phyloP scores from a whole-genome alignment of 2,113 vertebrate genomes.

The Nibea coibor region DNA sequence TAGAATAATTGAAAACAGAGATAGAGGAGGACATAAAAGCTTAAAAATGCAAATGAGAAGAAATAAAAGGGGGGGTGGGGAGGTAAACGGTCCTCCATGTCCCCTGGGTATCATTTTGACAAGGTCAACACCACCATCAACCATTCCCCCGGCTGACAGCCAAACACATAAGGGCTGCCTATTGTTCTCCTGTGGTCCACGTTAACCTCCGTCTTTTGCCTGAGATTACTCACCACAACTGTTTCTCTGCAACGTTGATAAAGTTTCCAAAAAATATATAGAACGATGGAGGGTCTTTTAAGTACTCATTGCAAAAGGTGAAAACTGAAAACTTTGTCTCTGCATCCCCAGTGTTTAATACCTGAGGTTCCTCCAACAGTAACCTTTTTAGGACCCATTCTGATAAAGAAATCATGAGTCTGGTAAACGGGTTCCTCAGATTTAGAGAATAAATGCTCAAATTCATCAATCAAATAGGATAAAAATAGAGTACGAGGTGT shows the following conservation, averaged over 20 bases:
- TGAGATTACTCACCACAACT: neutral
- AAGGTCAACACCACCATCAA: slow-evolving; percentile 68
- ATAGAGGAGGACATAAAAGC: neutral
- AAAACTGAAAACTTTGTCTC: too few relatives aligned
- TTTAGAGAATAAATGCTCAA: too few relatives aligned
- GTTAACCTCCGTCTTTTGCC: neutral
- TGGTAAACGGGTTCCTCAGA: too few relatives aligned
- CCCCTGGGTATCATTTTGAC: slow-evolving; percentile 60
- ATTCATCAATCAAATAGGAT: too few relatives aligned
- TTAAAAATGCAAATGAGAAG: slow-evolving; percentile 52
- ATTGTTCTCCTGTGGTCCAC: slow-evolving; percentile 46
- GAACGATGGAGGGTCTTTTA: too few relatives aligned
- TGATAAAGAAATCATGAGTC: too few relatives aligned
- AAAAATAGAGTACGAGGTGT: too few relatives aligned
- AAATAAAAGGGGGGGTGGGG: slow-evolving; percentile 29
- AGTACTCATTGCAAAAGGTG: too few relatives aligned
- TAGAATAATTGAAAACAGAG: neutral
- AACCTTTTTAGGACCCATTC: too few relatives aligned
- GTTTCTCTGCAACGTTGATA: neutral
- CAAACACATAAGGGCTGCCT: slow-evolving; percentile 32
- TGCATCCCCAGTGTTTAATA: too few relatives aligned
- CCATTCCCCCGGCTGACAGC: slow-evolving; percentile 43
- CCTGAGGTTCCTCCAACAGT: too few relatives aligned
- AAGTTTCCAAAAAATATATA: too few relatives aligned
- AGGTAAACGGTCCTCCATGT: slow-evolving; percentile 41